Evolutionary conservation across 2,113 vertebrate species (phyloP).

Genomic region (Oriolus oriolus): DNA sequence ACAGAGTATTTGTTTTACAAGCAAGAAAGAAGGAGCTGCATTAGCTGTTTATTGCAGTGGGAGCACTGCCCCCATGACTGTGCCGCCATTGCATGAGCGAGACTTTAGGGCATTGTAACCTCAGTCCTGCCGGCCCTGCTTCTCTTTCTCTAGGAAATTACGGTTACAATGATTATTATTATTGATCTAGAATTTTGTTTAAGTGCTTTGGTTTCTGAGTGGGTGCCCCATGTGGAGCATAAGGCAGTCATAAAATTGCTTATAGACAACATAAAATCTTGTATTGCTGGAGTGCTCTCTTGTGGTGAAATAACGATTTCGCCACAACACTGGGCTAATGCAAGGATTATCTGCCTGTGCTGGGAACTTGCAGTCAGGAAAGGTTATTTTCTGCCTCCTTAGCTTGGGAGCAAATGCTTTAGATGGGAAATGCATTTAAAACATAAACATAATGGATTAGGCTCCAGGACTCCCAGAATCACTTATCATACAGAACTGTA

Average conservation of each 20-base stretch:
- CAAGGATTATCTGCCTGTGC: not conserved
- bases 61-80: not conserved
- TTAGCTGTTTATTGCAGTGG: not conserved
- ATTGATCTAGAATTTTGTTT: constrained; percentile 31
- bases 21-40: not conserved
- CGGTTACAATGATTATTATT: constrained; percentile 6
- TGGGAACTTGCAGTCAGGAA: not conserved
- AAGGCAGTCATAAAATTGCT: not conserved
- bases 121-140: not conserved
- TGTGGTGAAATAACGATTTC: constrained; percentile 63
- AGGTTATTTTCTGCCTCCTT: constrained; percentile 36
- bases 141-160: constrained; percentile 16
- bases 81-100: not conserved
- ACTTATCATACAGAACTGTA: constrained; percentile 16
- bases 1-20: not conserved
- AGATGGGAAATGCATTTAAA: constrained; percentile 39
- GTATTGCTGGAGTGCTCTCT: constrained; percentile 68
- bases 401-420: constrained; percentile 23
- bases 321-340: not conserved
- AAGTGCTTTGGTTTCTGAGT: constrained; percentile 31
- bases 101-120: not conserved
- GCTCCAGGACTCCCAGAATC: constrained; percentile 23
- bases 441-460: constrained; percentile 43
- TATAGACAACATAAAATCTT: constrained; percentile 7
- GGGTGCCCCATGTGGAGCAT: not conserved